Conservation (phyloP, 2,113 vertebrate genomes). For the Lates calcarifer region DNA sequence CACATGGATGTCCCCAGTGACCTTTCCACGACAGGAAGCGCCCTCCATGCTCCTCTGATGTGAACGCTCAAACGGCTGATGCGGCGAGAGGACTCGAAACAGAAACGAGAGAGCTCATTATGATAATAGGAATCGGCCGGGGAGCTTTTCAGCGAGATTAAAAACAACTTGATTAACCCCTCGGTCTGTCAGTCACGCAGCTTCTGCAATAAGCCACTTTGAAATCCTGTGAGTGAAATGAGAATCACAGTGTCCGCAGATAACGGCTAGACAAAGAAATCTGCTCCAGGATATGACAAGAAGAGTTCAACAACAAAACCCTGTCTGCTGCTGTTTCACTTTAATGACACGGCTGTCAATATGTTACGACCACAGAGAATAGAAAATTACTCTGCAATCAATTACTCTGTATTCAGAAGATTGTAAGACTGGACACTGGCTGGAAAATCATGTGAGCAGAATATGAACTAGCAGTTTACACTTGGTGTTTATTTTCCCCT, state of each 20-base stretch:
- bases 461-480: too few species aligned
- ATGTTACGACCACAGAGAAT: too few species aligned
- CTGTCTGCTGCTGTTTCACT: too few species aligned
- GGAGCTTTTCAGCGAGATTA: conserved; percentile 47
- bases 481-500: too few species aligned
- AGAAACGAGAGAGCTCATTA: conserved; percentile 34
- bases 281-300: background rate
- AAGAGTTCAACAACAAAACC: background rate
- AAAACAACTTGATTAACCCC: conserved; percentile 40
- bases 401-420: too few species aligned
- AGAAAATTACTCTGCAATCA: too few species aligned
- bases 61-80: background rate
- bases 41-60: conserved; percentile 6
- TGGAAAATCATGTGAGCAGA: too few species aligned
- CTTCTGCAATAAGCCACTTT: background rate
- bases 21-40: conserved; percentile 35
- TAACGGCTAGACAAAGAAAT: background rate
- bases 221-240: conserved; percentile 16
- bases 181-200: conserved; percentile 22
- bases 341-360: too few species aligned
- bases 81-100: background rate
- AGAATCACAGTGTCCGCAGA: background rate
- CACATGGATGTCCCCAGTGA: background rate
- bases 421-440: too few species aligned
- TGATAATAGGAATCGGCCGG: conserved; percentile 9